Base-by-base conservation (phyloP, 2,888 invertebrate species). In the Argyresthia albistria region DNA sequence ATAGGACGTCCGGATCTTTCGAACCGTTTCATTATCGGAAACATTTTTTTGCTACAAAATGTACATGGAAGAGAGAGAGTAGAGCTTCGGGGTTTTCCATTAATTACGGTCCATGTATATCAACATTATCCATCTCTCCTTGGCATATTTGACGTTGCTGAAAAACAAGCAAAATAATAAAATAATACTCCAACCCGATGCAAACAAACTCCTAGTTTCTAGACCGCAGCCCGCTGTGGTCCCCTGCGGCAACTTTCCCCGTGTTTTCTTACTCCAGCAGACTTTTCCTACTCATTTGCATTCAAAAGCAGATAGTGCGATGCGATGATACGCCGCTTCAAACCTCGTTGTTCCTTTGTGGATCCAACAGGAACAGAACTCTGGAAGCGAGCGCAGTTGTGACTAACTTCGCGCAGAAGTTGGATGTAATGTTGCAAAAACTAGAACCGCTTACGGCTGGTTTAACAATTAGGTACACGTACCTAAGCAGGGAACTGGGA, bases 271-370 rank as follows among this genome's bases (percentile, higher is more conserved):
- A 80, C 76, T 73, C 68, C 64, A 67, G 62, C 77, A 73, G 67
- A 84, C 79, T 86, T 86, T 86, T 86, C 80, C 77, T 80, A 84
- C 86, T 87, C 86, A 87, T 87, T 86, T 86, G 82, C 81, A 86
- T 86, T 78, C 77, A 76, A 86, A 82, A 86, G 86, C 83, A 86
- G 87, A 87, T 87, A 87, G 78, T 71, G 75, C 65, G 86, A 86
- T 86, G 80, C 67, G 64, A 69, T 76, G 81, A 81, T 80, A 80
- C 67, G 63, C 59, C 63, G 66, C 66, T 63, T 61, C 60, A 55
- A 53, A 57, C 25, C 45, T 73, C 64, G 78, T 81, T 25, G 25
- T 25, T 25, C 86, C 84, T 86, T 84, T 86, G 84, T 86, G 79
- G 78, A 73, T 72, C 69, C 72, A 70, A 76, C 73, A 70, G 14